phyloP scores from a whole-genome alignment of 2,113 vertebrate species.

The Phalacrocorax pelagicus region DNA sequence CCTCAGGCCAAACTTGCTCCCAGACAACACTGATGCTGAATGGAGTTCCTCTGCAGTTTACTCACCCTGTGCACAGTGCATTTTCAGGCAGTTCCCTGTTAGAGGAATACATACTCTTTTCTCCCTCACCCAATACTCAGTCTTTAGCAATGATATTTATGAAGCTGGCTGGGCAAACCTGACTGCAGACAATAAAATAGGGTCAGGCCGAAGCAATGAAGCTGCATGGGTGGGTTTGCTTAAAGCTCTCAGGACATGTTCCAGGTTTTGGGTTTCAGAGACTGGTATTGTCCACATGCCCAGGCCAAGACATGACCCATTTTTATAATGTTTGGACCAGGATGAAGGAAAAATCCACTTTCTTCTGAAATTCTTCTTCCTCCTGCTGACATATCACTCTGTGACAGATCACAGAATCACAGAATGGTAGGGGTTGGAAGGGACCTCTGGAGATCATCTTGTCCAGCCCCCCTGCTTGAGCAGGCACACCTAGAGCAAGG shows the following conservation, averaged over 20 bases:
- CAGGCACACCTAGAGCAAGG: too few species aligned
- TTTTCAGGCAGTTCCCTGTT: not conserved
- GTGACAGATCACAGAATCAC: not conserved
- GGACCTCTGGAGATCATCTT: too few species aligned
- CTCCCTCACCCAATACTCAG: not conserved
- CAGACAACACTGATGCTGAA: not conserved
- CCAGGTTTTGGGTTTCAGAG: not conserved
- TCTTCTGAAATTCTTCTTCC: not conserved
- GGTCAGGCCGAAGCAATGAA: not conserved
- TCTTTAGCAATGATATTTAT: not conserved
- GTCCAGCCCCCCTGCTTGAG: too few species aligned
- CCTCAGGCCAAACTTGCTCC: not conserved
- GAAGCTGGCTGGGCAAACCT: not conserved
- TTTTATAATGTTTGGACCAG: not conserved
- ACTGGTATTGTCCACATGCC: not conserved
- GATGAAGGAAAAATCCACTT: not conserved
- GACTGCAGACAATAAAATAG: not conserved
- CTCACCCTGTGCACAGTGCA: rapidly evolving
- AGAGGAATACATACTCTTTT: not conserved
- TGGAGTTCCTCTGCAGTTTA: not conserved
- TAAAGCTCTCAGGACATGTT: not conserved
- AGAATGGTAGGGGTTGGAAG: too few species aligned
- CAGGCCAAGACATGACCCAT: not conserved
- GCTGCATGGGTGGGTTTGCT: not conserved
- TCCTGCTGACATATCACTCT: not conserved